A percentile compares a stretch with the other conserved stretches of the same genome.
Conservation (phyloP, 2,797 vertebrate genomes). For the Smutsia temminckii region DNA sequence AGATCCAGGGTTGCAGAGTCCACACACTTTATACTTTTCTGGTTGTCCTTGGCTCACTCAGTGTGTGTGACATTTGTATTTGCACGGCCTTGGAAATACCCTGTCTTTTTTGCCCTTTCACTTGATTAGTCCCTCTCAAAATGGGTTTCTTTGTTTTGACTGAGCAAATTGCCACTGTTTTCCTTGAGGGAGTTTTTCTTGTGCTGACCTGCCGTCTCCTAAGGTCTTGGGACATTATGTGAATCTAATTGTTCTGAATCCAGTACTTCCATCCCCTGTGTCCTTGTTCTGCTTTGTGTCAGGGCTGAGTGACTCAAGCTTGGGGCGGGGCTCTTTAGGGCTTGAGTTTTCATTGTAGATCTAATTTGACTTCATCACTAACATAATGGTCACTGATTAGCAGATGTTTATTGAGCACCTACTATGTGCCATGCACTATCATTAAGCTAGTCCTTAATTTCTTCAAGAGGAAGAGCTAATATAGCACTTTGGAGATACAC, state of each 20-base stretch:
- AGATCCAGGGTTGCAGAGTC: not conserved
- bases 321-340: not conserved
- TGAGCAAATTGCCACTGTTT: conserved; percentile 13
- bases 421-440: not conserved
- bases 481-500: not conserved
- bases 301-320: not conserved
- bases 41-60: not conserved
- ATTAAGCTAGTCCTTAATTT: not conserved
- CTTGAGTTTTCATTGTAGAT: not conserved
- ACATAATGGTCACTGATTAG: not conserved
- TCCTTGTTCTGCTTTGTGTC: not conserved
- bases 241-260: not conserved
- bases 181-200: conserved; percentile 55
- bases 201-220: not conserved
- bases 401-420: conserved; percentile 13
- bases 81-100: conserved; percentile 69
- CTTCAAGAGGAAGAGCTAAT: conserved; percentile 2
- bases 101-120: conserved; percentile 36
- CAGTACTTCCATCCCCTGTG: not conserved
- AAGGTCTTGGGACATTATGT: not conserved
- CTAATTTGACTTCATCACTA: not conserved
- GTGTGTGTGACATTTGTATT: not conserved
- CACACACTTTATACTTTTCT: not conserved
- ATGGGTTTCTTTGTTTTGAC: conserved; percentile 69
- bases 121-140: conserved; percentile 49